Evolutionary conservation across 2,888 invertebrate species (phyloP).

Genomic region (Abrostola triplasia): DNA sequence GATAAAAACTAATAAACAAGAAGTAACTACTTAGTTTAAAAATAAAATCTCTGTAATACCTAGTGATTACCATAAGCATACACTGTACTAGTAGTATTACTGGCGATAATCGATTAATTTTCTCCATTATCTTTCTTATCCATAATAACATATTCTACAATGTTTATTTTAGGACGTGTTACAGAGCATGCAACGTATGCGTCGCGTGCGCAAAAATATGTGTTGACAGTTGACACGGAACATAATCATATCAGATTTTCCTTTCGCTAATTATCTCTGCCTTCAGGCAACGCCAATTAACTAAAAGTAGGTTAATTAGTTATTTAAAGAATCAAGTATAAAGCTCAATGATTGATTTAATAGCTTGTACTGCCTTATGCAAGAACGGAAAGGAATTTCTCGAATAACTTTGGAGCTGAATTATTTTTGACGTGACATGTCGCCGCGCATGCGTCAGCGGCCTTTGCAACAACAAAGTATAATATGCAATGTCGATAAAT

Average conservation of each 20-base stretch:
- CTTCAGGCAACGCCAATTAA: constrained; percentile 21
- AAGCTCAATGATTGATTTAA: constrained; percentile 27
- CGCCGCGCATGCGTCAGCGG: constrained; percentile 6
- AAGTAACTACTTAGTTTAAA: no score
- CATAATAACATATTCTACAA: neutral
- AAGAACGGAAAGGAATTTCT: constrained; percentile 13
- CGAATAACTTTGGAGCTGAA: neutral
- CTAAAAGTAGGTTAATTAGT: constrained; percentile 32
- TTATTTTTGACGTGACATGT: constrained; percentile 15
- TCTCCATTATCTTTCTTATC: constrained; percentile 3
- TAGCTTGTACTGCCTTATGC: constrained; percentile 2
- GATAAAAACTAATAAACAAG: no score
- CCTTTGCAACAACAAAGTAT: constrained; percentile 7
- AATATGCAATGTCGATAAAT: constrained; percentile 33
- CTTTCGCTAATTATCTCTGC: constrained; percentile 21
- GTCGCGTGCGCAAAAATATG: constrained; percentile 7
- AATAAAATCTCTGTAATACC: no score
- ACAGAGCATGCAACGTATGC: neutral
- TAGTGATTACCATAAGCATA: no score
- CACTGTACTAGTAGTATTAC: no score
- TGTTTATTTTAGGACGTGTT: constrained; percentile 7
- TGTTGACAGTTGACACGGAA: neutral
- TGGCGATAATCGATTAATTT: no score
- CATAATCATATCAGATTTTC: constrained; percentile 4
- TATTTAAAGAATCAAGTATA: constrained; percentile 7